These are phyloP conservation scores for Triops longicaudatus DNA, from an alignment of 1,140 invertebrate genomes.

Conservation along the genomic window DNA sequence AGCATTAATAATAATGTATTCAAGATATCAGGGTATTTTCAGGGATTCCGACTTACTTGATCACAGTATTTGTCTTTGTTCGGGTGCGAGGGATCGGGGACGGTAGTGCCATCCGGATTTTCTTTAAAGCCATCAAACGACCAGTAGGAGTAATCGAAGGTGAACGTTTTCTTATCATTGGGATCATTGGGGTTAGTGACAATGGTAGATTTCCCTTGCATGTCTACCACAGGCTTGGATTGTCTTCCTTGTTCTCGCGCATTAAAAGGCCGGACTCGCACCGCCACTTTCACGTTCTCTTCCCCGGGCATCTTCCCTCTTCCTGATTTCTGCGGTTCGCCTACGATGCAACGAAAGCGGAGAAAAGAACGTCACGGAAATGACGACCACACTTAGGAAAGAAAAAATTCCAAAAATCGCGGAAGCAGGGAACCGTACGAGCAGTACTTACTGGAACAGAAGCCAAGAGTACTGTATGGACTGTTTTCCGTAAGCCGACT, in stretches of 20 bases:
- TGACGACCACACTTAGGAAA: neutral
- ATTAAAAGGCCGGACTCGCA: conserved; percentile 54
- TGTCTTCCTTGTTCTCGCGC: conserved; percentile 48
- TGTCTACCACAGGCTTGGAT: conserved; percentile 47
- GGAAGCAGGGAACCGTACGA: no score
- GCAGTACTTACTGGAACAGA: no score
- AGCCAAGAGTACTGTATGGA: neutral
- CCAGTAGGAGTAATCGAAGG: conserved; percentile 55
- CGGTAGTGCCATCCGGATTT: conserved; percentile 42
- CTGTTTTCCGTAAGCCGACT: neutral
- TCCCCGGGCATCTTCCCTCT: neutral
- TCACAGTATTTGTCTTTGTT: conserved; percentile 46
- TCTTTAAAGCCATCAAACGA: conserved; percentile 51
- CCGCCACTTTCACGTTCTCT: conserved; percentile 41
- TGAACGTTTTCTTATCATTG: conserved; percentile 45
- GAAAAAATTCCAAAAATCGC: neutral
- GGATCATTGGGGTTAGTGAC: conserved; percentile 46
- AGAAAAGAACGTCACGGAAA: neutral
- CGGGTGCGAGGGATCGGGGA: conserved; percentile 38
- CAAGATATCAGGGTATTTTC: no score
- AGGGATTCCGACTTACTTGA: conserved; percentile 39
- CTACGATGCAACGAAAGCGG: neutral
- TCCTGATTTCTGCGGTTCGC: neutral
- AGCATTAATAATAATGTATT: no score
- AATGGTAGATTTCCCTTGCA: conserved; percentile 46